phyloP scores from a whole-genome alignment of 2,797 vertebrate species.

The Okamejei kenojei region DNA sequence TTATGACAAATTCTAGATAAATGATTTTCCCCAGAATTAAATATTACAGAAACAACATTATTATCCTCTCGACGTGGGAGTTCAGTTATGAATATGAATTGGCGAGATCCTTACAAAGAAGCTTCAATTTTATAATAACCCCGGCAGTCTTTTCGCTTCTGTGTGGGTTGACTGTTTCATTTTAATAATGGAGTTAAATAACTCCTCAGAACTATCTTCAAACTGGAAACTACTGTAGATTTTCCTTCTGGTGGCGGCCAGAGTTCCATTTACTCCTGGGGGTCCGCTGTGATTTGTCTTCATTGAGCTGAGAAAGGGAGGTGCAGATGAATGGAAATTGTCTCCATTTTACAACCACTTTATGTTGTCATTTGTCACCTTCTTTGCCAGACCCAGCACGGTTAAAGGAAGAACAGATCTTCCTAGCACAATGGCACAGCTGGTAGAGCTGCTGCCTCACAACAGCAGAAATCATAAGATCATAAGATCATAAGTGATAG shows the following conservation, averaged over 20 bases:
- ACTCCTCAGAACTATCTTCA: background rate
- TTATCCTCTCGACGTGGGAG: background rate
- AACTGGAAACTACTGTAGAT: background rate
- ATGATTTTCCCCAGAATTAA: background rate
- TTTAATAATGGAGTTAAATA: background rate
- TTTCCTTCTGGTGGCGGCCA: background rate
- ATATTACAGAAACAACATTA: background rate
- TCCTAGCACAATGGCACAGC: no score
- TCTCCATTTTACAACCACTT: no score
- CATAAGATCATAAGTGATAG: no score
- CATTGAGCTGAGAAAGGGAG: background rate
- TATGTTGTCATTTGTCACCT: no score
- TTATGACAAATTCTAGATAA: background rate
- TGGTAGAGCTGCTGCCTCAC: no score
- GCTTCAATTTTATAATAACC: background rate
- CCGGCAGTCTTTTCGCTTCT: background rate
- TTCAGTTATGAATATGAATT: constrained; percentile 5
- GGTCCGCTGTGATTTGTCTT: background rate
- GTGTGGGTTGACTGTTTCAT: background rate
- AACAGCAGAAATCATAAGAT: no score
- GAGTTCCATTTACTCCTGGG: background rate
- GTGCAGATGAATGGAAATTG: background rate
- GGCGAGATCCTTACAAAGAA: background rate
- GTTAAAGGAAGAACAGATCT: no score
- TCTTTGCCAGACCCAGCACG: no score